Conservation (phyloP, 2,888 invertebrate species). For the Aphidoletes aphidimyza region DNA sequence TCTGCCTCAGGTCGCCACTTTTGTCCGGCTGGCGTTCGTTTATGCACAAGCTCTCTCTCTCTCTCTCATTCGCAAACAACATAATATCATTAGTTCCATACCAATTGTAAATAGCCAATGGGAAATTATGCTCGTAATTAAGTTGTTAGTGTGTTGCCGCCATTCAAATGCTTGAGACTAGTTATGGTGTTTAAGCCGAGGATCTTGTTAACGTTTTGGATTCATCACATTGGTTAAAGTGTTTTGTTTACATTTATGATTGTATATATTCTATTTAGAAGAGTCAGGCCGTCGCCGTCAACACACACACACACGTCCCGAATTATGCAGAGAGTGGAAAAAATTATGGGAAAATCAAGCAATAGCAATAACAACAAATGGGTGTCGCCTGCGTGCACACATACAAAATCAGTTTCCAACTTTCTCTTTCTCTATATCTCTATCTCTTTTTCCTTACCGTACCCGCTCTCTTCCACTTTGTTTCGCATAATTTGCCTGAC, state of each 20-base stretch:
- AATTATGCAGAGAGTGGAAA: background rate
- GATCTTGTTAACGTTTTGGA: background rate
- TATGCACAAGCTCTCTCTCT: background rate
- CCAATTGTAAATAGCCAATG: constrained; percentile 28
- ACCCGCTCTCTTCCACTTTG: no score
- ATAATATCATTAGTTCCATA: constrained; percentile 35
- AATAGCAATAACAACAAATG: background rate
- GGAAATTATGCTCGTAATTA: constrained; percentile 40
- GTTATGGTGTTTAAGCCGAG: background rate
- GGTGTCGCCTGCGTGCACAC: background rate
- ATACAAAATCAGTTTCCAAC: background rate
- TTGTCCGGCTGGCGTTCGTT: constrained; percentile 8
- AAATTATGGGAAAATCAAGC: no score
- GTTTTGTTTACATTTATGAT: constrained; percentile 29
- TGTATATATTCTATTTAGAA: constrained; percentile 25
- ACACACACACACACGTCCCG: background rate
- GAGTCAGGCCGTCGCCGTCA: background rate
- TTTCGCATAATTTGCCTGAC: no score
- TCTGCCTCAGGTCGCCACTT: background rate
- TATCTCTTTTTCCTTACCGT: no score
- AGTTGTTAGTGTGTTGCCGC: constrained; percentile 4
- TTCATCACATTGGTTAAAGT: constrained; percentile 32
- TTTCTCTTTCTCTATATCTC: no score
- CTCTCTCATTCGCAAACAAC: no score
- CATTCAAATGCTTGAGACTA: background rate